A percentile compares a stretch with the other conserved stretches of the same genome.
These are phyloP conservation scores for Galerucella pusilla DNA, from an alignment of 2,888 invertebrate species.

Conservation along the genomic window DNA sequence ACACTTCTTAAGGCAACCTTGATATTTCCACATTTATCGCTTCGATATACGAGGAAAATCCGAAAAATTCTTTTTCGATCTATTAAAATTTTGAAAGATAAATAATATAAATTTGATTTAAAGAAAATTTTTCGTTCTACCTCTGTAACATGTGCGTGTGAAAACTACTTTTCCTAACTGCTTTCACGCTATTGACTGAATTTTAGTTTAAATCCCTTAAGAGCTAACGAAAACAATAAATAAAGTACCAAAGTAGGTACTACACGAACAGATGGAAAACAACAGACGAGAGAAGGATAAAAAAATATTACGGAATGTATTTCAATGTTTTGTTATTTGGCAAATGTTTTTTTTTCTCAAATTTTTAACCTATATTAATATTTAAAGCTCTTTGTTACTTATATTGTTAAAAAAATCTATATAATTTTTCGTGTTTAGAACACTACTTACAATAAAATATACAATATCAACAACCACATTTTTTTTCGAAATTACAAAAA, in stretches of 20 bases:
- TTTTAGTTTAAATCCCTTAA: slow-evolving; percentile 38
- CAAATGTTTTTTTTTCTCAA: slow-evolving; percentile 62
- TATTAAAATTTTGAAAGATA: no score
- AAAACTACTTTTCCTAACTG: slow-evolving; percentile 32
- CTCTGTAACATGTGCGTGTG: slow-evolving; percentile 8
- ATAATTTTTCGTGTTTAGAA: slow-evolving; percentile 52
- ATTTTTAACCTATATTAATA: slow-evolving; percentile 58
- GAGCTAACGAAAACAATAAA: slow-evolving; percentile 45
- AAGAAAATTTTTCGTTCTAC: slow-evolving; percentile 20
- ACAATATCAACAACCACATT: slow-evolving; percentile 59
- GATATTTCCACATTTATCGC: slow-evolving; percentile 41
- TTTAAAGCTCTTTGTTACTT: slow-evolving; percentile 63
- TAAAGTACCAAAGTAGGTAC: slow-evolving; percentile 47
- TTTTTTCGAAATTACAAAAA: slow-evolving; percentile 59
- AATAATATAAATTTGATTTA: no score
- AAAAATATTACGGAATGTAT: slow-evolving; percentile 65
- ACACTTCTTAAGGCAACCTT: slow-evolving; percentile 58
- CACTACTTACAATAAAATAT: slow-evolving; percentile 60
- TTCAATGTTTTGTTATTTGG: slow-evolving; percentile 65
- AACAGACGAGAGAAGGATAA: slow-evolving; percentile 34
- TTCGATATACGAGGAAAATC: slow-evolving; percentile 8
- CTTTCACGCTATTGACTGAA: slow-evolving; percentile 53
- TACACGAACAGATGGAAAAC: slow-evolving; percentile 7
- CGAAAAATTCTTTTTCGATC: slow-evolving; percentile 7
- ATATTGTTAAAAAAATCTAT: slow-evolving; percentile 55